These are phyloP conservation scores for Aphelinus atriplicis DNA, from an alignment of 1,140 invertebrate species.

Conservation along the genomic window DNA sequence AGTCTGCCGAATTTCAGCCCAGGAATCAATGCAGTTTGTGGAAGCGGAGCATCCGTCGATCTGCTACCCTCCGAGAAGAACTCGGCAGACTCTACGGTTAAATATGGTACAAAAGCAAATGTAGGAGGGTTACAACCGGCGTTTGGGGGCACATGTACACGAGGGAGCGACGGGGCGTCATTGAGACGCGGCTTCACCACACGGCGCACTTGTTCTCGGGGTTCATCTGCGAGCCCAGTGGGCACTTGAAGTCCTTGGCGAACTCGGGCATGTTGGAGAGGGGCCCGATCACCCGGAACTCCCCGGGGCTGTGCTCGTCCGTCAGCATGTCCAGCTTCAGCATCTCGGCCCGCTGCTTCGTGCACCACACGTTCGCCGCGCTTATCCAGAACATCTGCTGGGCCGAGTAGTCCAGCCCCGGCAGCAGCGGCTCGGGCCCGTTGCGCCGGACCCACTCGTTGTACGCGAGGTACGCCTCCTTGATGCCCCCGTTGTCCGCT, in stretches of 20 bases:
- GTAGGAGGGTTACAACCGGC: too few species aligned
- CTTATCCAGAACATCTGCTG: conserved; percentile 75
- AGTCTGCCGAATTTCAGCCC: too few species aligned
- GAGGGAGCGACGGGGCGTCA: not conserved
- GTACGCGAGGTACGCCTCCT: conserved; percentile 70
- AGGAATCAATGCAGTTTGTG: too few species aligned
- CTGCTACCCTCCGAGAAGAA: too few species aligned
- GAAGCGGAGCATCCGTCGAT: too few species aligned
- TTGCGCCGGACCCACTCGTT: conserved; percentile 58
- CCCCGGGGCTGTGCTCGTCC: conserved; percentile 81
- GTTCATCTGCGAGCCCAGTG: conserved; percentile 84
- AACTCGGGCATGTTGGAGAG: conserved; percentile 93
- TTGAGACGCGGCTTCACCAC: conserved; percentile 68
- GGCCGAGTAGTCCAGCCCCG: conserved; percentile 64
- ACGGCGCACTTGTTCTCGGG: conserved; percentile 86
- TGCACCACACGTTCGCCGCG: conserved; percentile 69
- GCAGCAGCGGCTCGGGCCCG: conserved; percentile 59
- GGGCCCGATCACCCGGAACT: conserved; percentile 87
- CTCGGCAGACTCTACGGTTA: too few species aligned
- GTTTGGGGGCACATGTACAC: too few species aligned
- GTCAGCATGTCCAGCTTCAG: conserved; percentile 69
- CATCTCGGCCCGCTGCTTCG: conserved; percentile 66
- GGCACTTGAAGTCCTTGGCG: conserved; percentile 87
- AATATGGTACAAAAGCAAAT: too few species aligned
- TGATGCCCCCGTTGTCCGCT: conserved; percentile 73